Evolutionary conservation across 2,888 invertebrate species (phyloP), one percentile per base, ranked within the genome.

Genomic region (Phortica okadai): DNA sequence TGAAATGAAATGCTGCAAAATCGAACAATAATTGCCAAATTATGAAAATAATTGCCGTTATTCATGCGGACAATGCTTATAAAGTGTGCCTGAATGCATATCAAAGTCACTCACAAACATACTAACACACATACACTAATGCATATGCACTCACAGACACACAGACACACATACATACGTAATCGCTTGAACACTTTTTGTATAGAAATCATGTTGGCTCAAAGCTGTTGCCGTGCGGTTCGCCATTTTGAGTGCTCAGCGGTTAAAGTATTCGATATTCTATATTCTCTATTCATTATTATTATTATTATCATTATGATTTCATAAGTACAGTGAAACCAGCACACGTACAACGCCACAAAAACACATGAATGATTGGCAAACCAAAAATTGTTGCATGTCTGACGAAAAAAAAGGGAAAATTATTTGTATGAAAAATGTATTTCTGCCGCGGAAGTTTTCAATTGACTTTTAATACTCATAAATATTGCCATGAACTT

Each of bases 1-100:
- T 72, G 41, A n/a, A 75, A n/a, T 74, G 59, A 7, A 75, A 76
- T 25, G 45, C 67, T 76, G 64, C 74, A 11, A 10, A 73, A 33
- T 33, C 33, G 42, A 16, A 59, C 41, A 73, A 42, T 42, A 58
- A 73, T 54, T 21, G 14, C 50, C 14, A 50, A 74, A 45, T 45
- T 74, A 45, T 74, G 11, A 64, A 64, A 66, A 72, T 72, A 72
- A 74, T 74, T 74, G 74, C 33, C 8, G 25, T n/a, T 16, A 33
- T 41, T 74, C 50, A 54, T 69, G 45, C 67, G 0, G 21, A 59
- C 33, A 14, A 50, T 50, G 54, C 50, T 33, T 11, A 33, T 74
- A 41, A 54, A 62, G 54, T 64, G 74, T 16, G 66, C 74, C 45
- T 64, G 33, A 62, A 62, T 33, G 10, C 42, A 41, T n/a, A 11